A percentile compares a stretch with the other conserved stretches of the same genome.
Conservation (phyloP, 2,113 vertebrate species). For the Calcarius ornatus region DNA sequence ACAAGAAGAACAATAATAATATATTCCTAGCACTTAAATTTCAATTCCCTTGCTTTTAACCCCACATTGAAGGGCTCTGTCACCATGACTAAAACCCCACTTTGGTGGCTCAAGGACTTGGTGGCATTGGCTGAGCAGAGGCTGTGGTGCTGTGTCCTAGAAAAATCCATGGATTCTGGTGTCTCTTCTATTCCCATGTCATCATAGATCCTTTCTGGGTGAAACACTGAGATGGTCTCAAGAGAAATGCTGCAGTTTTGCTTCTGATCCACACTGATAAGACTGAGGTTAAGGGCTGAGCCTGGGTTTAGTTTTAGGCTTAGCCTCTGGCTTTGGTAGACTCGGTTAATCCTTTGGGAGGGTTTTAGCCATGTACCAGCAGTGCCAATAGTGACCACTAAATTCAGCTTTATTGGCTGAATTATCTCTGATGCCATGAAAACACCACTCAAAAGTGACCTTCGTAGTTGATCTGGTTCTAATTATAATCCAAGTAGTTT, state of each 20-base stretch:
- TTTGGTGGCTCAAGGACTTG: not conserved
- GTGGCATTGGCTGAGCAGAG: not conserved
- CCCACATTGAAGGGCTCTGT: not conserved
- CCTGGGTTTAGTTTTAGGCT: not conserved
- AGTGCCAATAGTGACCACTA: not conserved
- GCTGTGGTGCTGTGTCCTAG: not conserved
- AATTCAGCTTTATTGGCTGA: not conserved
- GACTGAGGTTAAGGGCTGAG: not conserved
- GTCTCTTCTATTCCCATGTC: not conserved
- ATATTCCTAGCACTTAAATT: not conserved
- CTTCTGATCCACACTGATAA: not conserved
- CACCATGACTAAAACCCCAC: not conserved
- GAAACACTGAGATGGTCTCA: not conserved
- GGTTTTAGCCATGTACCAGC: not conserved
- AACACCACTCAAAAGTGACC: conserved; percentile 10
- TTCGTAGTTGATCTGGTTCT: conserved; percentile 54
- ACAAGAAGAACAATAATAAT: not conserved
- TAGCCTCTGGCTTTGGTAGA: not conserved
- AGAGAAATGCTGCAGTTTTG: not conserved
- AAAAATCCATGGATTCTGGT: not conserved
- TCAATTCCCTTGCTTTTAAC: not conserved
- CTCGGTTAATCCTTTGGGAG: not conserved
- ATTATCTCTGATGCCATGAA: conserved; percentile 19
- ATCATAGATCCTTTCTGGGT: not conserved
- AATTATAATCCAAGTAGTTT: conserved; percentile 66